Evolutionary conservation across 2,113 vertebrate species (phyloP), one percentile per base, ranked within the genome.

Genomic region (Anoura caudifer): DNA sequence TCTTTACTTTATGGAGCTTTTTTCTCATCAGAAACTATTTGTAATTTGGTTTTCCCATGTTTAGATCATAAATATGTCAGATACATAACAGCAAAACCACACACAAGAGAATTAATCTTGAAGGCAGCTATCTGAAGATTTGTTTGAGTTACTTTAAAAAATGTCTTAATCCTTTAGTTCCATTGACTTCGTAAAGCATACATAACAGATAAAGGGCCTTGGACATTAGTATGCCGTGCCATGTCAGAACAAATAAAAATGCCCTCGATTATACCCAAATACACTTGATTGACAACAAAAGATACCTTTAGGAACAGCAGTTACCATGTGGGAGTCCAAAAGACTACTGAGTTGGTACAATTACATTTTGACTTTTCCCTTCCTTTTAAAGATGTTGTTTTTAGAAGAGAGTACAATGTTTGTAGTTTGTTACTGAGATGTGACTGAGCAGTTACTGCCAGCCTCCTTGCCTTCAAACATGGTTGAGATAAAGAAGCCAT

Each of bases 131-230:
- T 36, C 5, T 87, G 52, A 89, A 93, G 41, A 67, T 69, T 92
- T 92, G 54, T 83, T 94, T 70, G 36, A 12, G 61, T 91, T 93
- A 20, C 89, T 96, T 93, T 95, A 15, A 31, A 93, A 82, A 91
- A 93, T 75, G 61, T 88, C 79, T 88, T 79, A 45, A 50, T 88
- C 47, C 14, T 94, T 2, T n/a, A 91, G 36, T 93, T 87, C 79
- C 56, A 31, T 9, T 80, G 38, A 87, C 45, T 88, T 80, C 1
- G 3, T 87, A 95, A 91, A 81, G 50, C n/a, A 43, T 52, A 87
- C n/a, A 43, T 54, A 70, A 90, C 43, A 79, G 33, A 43, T 26
- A 69, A 76, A 69, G n/a, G 28, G 22, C n/a, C 33, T 91, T 7
- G 13, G 47, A 65, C 91, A 83, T 56, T 56, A 93, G n/a, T 59